Conservation (phyloP, 2,797 vertebrate species). For the Acanthiza pusilla region DNA sequence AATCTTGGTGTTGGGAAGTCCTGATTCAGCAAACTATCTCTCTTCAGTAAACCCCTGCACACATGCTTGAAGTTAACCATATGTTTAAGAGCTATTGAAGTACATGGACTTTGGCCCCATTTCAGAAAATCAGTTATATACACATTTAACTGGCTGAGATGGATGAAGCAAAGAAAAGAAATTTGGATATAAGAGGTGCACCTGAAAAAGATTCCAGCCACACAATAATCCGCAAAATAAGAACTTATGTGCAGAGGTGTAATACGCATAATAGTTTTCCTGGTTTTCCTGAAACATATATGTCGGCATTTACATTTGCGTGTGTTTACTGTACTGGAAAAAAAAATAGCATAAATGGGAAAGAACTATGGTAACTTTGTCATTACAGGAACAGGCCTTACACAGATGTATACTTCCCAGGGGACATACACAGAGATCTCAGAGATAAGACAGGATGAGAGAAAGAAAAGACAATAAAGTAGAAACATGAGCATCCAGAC, state of each 20-base stretch:
- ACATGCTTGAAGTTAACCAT: constrained; percentile 56
- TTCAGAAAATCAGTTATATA: constrained; percentile 54
- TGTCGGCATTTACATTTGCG: neutral
- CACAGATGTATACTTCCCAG: neutral
- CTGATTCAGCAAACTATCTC: constrained; percentile 48
- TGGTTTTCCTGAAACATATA: neutral
- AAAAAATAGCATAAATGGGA: neutral
- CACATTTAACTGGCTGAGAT: constrained; percentile 41
- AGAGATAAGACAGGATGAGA: neutral
- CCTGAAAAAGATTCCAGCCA: constrained; percentile 43
- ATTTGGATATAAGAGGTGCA: neutral
- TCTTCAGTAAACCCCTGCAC: constrained; percentile 2
- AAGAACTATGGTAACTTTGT: neutral
- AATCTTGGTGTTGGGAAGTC: neutral
- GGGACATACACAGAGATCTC: neutral
- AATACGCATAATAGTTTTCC: neutral
- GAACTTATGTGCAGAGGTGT: constrained; percentile 50
- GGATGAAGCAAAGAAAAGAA: constrained; percentile 48
- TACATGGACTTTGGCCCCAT: constrained; percentile 27
- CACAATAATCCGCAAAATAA: constrained; percentile 28
- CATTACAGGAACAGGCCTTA: neutral
- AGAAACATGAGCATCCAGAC: neutral
- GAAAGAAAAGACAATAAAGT: neutral
- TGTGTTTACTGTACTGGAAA: neutral
- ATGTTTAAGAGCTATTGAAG: constrained; percentile 53